Evolutionary conservation across 1,140 invertebrate genomes (phyloP).

Genomic region (Trachymyrmex septentrionalis): DNA sequence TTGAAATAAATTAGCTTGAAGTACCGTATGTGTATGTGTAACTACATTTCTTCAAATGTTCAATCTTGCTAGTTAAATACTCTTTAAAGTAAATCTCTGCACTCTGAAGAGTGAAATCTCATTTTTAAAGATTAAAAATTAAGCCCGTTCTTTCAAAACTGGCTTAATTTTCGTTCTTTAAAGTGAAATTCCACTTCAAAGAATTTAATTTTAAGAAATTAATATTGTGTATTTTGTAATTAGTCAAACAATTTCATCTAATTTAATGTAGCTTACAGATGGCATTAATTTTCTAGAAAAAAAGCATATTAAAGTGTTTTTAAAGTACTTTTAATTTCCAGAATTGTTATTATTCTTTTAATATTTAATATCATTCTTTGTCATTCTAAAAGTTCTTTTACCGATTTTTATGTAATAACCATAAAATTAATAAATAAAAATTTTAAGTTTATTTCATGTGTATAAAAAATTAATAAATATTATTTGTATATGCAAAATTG

Average conservation of each 20-base stretch:
- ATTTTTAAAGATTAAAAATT: no score
- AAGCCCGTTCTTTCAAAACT: no score
- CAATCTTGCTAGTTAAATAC: background rate
- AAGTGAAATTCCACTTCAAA: no score
- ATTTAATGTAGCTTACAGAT: background rate
- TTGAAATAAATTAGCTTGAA: constrained; percentile 19
- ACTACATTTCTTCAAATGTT: background rate
- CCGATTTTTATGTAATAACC: background rate
- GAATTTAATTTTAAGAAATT: no score
- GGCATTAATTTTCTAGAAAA: background rate
- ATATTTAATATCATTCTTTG: background rate
- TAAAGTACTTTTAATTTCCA: background rate
- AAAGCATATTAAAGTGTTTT: background rate
- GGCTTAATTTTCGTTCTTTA: no score
- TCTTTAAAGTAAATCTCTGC: no score
- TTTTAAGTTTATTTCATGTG: background rate
- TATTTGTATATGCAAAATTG: background rate
- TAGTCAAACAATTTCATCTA: background rate
- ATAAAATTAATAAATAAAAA: background rate
- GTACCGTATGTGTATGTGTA: background rate
- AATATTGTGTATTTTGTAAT: background rate
- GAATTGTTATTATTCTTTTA: background rate
- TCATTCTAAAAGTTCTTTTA: background rate
- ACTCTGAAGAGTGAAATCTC: no score
- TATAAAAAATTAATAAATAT: background rate